Conservation (phyloP, 2,888 invertebrate species). For the Atethmia centrago region DNA sequence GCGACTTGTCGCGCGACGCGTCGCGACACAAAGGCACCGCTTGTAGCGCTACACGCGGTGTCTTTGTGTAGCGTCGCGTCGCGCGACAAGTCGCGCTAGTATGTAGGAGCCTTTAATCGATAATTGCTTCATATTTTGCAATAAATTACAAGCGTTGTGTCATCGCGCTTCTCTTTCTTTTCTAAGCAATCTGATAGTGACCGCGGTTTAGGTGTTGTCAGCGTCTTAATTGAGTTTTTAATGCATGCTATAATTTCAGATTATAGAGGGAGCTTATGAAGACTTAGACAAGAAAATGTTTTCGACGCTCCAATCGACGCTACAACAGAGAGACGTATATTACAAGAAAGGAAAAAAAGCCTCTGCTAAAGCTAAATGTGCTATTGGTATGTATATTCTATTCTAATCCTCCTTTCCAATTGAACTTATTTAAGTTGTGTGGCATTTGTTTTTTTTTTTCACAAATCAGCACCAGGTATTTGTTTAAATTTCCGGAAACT, state of each 20-base stretch:
- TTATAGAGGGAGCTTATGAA: slow-evolving; percentile 92
- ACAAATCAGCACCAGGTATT: not conserved
- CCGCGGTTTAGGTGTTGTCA: too few relatives aligned
- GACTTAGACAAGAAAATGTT: slow-evolving; percentile 90
- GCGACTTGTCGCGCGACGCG: too few relatives aligned
- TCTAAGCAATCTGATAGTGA: too few relatives aligned
- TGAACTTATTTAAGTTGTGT: not conserved
- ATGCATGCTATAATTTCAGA: slow-evolving; percentile 73
- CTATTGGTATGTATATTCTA: slow-evolving; percentile 84
- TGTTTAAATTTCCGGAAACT: not conserved
- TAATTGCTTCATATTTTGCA: too few relatives aligned
- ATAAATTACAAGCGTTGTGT: too few relatives aligned
- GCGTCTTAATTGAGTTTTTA: not conserved
- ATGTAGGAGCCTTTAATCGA: too few relatives aligned
- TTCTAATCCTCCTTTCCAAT: not conserved
- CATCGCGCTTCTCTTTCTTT: too few relatives aligned
- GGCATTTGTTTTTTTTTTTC: not conserved
- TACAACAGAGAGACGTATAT: slow-evolving; percentile 89
- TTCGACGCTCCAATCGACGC: slow-evolving; percentile 90
- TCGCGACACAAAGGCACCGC: too few relatives aligned
- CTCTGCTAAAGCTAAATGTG: slow-evolving; percentile 90
- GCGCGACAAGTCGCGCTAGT: too few relatives aligned
- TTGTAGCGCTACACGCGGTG: too few relatives aligned
- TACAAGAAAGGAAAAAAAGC: slow-evolving; percentile 91
- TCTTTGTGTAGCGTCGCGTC: too few relatives aligned